Conservation (phyloP, 2,888 invertebrate species). For the Belgica antarctica region DNA sequence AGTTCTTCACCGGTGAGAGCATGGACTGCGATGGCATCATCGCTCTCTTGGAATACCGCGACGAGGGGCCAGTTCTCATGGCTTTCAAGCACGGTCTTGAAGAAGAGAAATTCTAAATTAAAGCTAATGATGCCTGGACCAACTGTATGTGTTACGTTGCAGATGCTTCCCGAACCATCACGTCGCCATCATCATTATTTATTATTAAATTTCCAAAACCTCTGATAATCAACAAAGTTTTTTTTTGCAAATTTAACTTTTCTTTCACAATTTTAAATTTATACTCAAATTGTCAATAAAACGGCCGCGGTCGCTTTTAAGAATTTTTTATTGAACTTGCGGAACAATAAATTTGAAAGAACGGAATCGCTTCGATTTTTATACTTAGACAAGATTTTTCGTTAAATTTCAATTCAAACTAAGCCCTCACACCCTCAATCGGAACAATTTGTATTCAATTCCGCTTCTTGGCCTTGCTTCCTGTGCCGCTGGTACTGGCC, state of each 20-base stretch:
- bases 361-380: conserved; percentile 21
- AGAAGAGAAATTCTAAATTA: conserved; percentile 86
- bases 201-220: conserved; percentile 1
- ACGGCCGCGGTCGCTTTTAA: too few species aligned
- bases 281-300: background rate
- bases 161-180: conserved; percentile 13
- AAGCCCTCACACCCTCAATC: background rate
- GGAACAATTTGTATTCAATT: conserved; percentile 49
- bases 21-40: conserved; percentile 94
- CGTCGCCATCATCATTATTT: conserved; percentile 20
- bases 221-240: conserved; percentile 1
- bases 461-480: conserved; percentile 51
- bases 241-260: background rate
- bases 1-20: conserved; percentile 89
- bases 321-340: conserved; percentile 8
- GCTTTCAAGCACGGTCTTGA: conserved; percentile 94
- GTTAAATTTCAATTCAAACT: background rate
- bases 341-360: background rate
- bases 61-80: conserved; percentile 86
- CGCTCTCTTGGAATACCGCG: conserved; percentile 88
- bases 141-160: background rate
- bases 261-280: background rate
- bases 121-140: conserved; percentile 28
- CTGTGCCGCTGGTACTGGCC: background rate
- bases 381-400: background rate